Evolutionary conservation across 1,140 invertebrate species (phyloP), one percentile per base, ranked within the genome.

Genomic region (Formica exsecta): DNA sequence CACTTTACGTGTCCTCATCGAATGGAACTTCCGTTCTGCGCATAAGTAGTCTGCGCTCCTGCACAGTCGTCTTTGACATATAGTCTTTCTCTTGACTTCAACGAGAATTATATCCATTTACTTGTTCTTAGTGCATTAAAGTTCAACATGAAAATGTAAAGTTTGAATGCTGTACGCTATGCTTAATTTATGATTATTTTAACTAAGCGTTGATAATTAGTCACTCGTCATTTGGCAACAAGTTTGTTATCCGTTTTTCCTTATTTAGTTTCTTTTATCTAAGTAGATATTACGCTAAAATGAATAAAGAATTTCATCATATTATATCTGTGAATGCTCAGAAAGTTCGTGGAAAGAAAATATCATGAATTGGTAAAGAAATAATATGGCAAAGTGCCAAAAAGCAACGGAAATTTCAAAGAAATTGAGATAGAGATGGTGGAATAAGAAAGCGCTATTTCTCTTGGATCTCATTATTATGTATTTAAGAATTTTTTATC

Each of bases 11-110:
- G 73, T 59, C 51, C 48, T 66, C 41, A n/a, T 86, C 73, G 86
- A 87, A 80, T 25, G 38, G 36, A 65, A 62, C 59, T 83, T 59
- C 41, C 11, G 32, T 68, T 83, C 29, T 70, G 61, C 32, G 68
- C 41, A 73, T 66, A 86, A 74, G 13, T 36, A 83, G 54, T 74
- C 11, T 36, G 13, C 38, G 11, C 32, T 16, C 64, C 11, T 64
- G 19, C 22, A 48, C 8, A 54, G 32, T 86, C 80, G 48, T 44
- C 73, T 89, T 87, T 89, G 73, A 86, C 13, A 16, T 25, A 38
- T 29, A 51, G 3, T 19, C 48, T 51, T 4, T 51, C 16, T 51
- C 5, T 11, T 59, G 59, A 70, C 65, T 65, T n/a, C 64, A 73
- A 65, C 57, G 75, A 51, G 16, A 32, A 73, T 74, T 65, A 77